These are phyloP conservation scores for Xestia ashworthii DNA, from an alignment of 2,888 invertebrate genomes.

Conservation along the genomic window DNA sequence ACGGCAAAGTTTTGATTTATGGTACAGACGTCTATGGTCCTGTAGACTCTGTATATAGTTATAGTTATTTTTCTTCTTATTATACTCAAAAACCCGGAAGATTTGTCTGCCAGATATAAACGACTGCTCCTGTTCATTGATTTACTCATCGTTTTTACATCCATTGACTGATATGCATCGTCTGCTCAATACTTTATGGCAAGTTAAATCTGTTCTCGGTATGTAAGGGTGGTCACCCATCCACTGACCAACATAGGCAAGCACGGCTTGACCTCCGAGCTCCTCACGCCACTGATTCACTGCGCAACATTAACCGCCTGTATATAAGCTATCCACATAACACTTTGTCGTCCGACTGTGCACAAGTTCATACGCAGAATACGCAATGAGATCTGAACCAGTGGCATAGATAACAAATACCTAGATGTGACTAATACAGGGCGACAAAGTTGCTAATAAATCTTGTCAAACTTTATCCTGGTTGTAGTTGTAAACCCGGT, in stretches of 20 bases:
- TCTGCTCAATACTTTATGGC: not conserved
- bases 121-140: not conserved
- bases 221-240: not conserved
- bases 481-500: slow-evolving; percentile 21
- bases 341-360: slow-evolving; percentile 7
- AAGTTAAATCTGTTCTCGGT: not conserved
- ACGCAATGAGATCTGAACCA: slow-evolving; percentile 36
- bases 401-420: slow-evolving; percentile 41
- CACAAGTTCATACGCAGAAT: slow-evolving; percentile 27
- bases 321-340: slow-evolving; percentile 12
- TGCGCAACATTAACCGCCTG: not conserved
- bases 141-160: not conserved
- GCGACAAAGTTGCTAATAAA: slow-evolving; percentile 43
- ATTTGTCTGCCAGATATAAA: not conserved
- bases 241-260: too few species aligned
- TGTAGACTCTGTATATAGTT: not conserved
- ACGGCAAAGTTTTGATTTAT: slow-evolving; percentile 52
- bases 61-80: slow-evolving; percentile 2
- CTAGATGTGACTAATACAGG: slow-evolving; percentile 39
- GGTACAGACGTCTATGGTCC: slow-evolving; percentile 23
- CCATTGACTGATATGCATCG: not conserved
- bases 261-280: too few species aligned
- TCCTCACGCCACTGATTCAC: too few species aligned
- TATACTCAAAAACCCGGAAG: not conserved
- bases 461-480: slow-evolving; percentile 44